A percentile compares a stretch with the other conserved stretches of the same genome.
Conservation (phyloP, 1,140 invertebrate species). For the Batillaria attramentaria region DNA sequence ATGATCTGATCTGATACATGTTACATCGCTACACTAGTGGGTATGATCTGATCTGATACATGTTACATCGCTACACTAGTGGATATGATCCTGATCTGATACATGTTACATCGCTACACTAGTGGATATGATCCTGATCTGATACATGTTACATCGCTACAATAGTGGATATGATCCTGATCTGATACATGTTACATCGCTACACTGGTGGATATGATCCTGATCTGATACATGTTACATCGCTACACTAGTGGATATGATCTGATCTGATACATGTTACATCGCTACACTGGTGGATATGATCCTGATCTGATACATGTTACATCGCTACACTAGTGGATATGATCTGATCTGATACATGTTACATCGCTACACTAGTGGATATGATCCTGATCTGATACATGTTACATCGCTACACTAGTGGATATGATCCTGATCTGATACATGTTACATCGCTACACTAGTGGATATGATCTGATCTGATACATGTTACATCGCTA, state of each 20-base stretch:
- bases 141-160: background rate
- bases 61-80: background rate
- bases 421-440: background rate
- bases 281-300: no score
- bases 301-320: background rate
- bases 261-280: background rate
- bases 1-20: background rate
- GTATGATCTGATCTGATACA: background rate
- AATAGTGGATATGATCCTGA: background rate
- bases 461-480: background rate
- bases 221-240: background rate
- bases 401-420: no score
- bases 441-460: background rate
- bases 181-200: background rate
- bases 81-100: conserved; percentile 1
- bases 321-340: background rate
- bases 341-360: background rate
- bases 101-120: background rate
- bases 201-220: background rate
- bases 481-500: no score
- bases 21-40: background rate
- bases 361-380: no score
- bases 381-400: no score
- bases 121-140: background rate
- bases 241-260: background rate